A percentile compares a stretch with the other conserved stretches of the same genome.
These are phyloP conservation scores for Mizuhopecten yessoensis DNA, from an alignment of 1,140 invertebrate species.

Conservation along the genomic window DNA sequence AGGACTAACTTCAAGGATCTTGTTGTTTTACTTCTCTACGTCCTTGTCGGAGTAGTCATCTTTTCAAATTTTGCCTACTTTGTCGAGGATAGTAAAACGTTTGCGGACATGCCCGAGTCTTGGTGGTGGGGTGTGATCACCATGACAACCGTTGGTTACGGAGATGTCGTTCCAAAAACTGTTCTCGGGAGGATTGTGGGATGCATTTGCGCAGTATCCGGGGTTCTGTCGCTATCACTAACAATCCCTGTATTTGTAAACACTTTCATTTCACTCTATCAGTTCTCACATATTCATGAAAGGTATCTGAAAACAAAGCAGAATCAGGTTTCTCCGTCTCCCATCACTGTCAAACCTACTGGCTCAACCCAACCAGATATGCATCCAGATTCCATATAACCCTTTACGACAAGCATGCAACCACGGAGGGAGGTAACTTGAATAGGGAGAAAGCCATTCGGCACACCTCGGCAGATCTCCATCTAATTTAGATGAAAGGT, in stretches of 20 bases:
- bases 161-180: constrained; percentile 69
- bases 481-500: no score
- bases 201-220: constrained; percentile 36
- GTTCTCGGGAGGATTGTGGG: constrained; percentile 68
- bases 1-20: not conserved
- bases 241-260: constrained; percentile 50
- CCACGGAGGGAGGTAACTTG: not conserved
- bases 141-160: constrained; percentile 67
- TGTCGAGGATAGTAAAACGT: constrained; percentile 46
- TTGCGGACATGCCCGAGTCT: constrained; percentile 72
- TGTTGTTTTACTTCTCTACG: constrained; percentile 19
- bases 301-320: not conserved
- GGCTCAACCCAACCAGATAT: not conserved
- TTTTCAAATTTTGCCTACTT: constrained; percentile 46
- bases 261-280: constrained; percentile 29
- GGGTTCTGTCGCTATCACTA: constrained; percentile 40
- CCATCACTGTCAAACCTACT: not conserved
- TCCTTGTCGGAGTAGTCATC: constrained; percentile 42
- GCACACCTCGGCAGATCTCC: no score
- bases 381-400: not conserved
- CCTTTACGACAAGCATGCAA: not conserved
- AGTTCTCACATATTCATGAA: constrained; percentile 5
- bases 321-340: not conserved
- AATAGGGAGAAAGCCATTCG: no score
- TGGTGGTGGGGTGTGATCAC: constrained; percentile 74